A percentile compares a stretch with the other conserved stretches of the same genome.
Evolutionary conservation across 1,140 invertebrate species (phyloP).

Genomic region (Akabosia matsudoensis): DNA sequence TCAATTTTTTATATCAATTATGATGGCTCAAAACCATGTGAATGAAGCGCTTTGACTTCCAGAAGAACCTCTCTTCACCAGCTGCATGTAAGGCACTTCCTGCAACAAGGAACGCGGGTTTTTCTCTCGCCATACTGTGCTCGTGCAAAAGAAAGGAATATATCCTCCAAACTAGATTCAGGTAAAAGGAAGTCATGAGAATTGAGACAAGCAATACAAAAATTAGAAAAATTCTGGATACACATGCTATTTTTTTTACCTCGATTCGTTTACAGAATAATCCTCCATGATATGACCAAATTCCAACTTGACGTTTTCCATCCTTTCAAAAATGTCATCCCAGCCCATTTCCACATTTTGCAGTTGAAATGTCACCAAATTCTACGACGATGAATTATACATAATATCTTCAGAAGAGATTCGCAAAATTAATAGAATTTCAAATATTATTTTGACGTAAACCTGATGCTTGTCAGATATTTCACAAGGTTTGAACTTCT

Average conservation of each 20-base stretch:
- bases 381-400: too few species aligned
- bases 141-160: conserved; percentile 53
- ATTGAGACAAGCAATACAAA: too few species aligned
- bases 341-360: conserved; percentile 51
- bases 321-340: conserved; percentile 56
- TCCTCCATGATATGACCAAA: conserved; percentile 56
- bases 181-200: too few species aligned
- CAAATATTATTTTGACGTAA: too few species aligned
- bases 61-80: too few species aligned
- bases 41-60: too few species aligned
- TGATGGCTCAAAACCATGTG: too few species aligned
- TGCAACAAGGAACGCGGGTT: background rate
- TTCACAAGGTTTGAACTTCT: conserved; percentile 31
- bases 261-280: conserved; percentile 62
- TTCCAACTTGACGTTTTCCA: conserved; percentile 54
- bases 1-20: too few species aligned
- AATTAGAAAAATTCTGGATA: too few species aligned
- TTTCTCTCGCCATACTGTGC: conserved; percentile 32
- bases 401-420: too few species aligned
- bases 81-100: background rate
- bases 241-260: too few species aligned
- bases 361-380: conserved; percentile 60
- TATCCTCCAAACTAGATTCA: conserved; percentile 64
- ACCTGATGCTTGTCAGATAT: conserved; percentile 36
- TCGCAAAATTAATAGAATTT: background rate